These are phyloP conservation scores for Rhynchotus rufescens DNA, from an alignment of 2,797 vertebrate genomes.

Conservation along the genomic window DNA sequence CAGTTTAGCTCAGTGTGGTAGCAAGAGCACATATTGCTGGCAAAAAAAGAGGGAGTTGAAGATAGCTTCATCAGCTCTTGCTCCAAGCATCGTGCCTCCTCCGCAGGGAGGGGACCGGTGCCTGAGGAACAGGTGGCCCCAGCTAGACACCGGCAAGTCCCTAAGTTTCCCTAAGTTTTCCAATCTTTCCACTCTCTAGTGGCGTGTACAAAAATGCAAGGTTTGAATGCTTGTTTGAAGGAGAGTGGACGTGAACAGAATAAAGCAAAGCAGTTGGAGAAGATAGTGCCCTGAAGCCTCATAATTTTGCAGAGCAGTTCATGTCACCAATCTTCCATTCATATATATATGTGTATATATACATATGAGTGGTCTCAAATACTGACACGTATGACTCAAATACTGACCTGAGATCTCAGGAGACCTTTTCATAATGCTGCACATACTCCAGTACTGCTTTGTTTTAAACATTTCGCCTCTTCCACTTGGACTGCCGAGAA, in stretches of 20 bases:
- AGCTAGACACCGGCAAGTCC: neutral
- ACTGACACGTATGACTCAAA: neutral
- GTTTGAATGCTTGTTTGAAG: neutral
- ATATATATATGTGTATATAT: no score
- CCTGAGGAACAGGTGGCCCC: neutral
- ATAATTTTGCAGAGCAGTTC: neutral
- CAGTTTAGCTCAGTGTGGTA: neutral
- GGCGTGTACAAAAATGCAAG: neutral
- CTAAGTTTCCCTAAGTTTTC: neutral
- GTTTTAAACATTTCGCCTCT: constrained; percentile 56
- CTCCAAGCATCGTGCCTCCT: neutral
- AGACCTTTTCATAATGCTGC: neutral
- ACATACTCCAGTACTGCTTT: neutral
- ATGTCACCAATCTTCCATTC: neutral
- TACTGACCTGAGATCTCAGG: neutral
- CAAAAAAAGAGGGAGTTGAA: neutral
- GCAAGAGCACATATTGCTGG: neutral
- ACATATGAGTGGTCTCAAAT: neutral
- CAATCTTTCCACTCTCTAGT: neutral
- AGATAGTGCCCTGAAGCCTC: neutral
- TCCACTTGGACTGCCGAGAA: constrained; percentile 16
- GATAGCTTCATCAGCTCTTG: neutral
- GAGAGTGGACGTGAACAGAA: neutral
- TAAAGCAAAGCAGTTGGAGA: neutral
- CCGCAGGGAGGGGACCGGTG: neutral